Conservation (phyloP, 1,140 invertebrate genomes). For the Apis laboriosa region DNA sequence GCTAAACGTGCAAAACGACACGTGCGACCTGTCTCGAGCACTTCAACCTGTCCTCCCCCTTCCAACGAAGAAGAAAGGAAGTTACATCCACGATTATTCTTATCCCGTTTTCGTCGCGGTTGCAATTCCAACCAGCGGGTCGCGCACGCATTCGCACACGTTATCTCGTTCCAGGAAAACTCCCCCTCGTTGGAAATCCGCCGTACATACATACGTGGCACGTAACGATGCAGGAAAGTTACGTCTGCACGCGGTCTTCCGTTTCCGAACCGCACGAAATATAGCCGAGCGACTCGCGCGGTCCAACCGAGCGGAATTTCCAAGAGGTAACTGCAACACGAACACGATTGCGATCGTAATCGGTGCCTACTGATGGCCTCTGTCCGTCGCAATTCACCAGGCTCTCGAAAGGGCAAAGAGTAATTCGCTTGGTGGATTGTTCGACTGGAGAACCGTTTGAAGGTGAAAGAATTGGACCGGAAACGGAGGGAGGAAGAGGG, state of each 20-base stretch:
- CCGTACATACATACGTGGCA: conserved; percentile 63
- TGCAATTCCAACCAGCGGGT: background rate
- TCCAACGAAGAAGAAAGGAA: conserved; percentile 17
- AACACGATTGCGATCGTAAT: conserved; percentile 2
- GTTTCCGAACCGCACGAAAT: background rate
- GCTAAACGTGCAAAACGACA: conserved; percentile 40
- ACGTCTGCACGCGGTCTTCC: conserved; percentile 56
- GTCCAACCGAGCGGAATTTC: conserved; percentile 62
- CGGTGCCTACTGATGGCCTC: conserved; percentile 2
- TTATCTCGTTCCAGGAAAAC: conserved; percentile 61
- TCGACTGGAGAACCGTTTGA: background rate
- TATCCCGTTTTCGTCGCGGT: background rate
- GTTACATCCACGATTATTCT: conserved; percentile 47
- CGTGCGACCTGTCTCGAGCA: conserved; percentile 39
- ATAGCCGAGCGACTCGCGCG: conserved; percentile 10
- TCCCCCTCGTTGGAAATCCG: conserved; percentile 51
- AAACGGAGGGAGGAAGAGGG: no score
- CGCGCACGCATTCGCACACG: conserved; percentile 52
- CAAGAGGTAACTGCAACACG: conserved; percentile 49
- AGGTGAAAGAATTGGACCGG: no score
- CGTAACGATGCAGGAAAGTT: conserved; percentile 69
- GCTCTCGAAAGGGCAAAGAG: background rate
- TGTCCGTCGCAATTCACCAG: background rate
- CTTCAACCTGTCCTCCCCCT: background rate
- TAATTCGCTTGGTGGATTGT: conserved; percentile 9